Conservation (phyloP, 92 coral and sea anemone genomes). For the Umimayanthus chanpuru region DNA sequence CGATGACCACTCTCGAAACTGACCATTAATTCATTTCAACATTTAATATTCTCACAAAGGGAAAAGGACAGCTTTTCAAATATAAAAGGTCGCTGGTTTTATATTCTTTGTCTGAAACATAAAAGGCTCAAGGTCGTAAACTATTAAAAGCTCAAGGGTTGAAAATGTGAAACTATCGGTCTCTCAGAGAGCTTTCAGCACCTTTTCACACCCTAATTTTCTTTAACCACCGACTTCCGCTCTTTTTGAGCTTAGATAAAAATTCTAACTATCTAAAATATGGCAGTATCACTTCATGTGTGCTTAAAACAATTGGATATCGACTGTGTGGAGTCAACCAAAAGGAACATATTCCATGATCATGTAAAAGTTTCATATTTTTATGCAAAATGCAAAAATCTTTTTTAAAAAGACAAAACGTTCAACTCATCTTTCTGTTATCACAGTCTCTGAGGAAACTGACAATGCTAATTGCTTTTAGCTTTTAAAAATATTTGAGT, state of each 20-base stretch:
- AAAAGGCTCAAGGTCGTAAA: not conserved
- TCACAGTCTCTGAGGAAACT: not conserved
- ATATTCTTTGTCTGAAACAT: not conserved
- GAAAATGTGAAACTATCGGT: not conserved
- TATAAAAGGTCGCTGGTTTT: not conserved
- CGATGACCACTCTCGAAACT: constrained; percentile 10
- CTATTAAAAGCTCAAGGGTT: constrained; percentile 2
- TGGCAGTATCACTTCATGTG: not conserved
- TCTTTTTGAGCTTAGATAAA: constrained; percentile 1
- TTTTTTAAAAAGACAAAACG: not conserved
- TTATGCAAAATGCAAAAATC: not conserved
- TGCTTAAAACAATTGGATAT: not conserved
- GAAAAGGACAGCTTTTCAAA: constrained; percentile 21
- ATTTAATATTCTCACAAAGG: not conserved
- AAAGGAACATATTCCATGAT: constrained; percentile 3
- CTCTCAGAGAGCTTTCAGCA: constrained; percentile 33
- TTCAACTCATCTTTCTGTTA: not conserved
- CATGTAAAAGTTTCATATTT: not conserved
- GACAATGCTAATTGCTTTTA: constrained; percentile 12
- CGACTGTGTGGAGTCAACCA: not conserved
- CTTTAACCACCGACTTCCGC: constrained; percentile 42
- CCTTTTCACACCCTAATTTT: constrained; percentile 43
- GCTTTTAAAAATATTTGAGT: not conserved
- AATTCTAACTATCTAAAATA: not conserved
- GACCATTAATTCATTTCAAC: constrained; percentile 7